A percentile compares a stretch with the other conserved stretches of the same genome.
Conservation (phyloP, 2,888 invertebrate genomes). For the Dynastes maya region DNA sequence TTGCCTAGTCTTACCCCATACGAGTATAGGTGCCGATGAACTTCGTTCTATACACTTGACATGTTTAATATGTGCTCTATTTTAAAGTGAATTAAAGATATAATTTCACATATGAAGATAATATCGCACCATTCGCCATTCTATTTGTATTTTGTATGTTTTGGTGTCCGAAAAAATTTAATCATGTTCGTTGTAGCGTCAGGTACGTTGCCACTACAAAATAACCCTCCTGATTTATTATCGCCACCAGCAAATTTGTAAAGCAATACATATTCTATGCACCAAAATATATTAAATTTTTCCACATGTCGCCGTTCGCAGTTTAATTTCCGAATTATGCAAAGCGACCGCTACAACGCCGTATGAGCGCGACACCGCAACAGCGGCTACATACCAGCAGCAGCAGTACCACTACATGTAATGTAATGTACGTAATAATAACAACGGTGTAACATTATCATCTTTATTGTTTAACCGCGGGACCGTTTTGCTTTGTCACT, state of each 20-base stretch:
- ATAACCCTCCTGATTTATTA: constrained; percentile 16
- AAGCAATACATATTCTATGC: constrained; percentile 15
- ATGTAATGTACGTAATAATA: constrained; percentile 26
- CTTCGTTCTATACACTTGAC: too few relatives aligned
- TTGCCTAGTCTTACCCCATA: too few relatives aligned
- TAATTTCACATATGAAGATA: not conserved
- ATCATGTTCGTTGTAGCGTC: not conserved
- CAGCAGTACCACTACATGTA: not conserved
- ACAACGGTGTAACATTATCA: constrained; percentile 33
- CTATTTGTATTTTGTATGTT: not conserved
- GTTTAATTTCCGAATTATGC: constrained; percentile 39
- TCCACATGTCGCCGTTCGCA: constrained; percentile 28
- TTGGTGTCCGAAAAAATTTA: not conserved
- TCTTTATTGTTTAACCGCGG: constrained; percentile 34
- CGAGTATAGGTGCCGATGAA: too few relatives aligned
- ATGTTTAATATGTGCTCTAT: too few relatives aligned
- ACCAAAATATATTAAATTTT: constrained; percentile 35
- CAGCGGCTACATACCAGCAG: constrained; percentile 16
- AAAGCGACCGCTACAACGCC: constrained; percentile 17
- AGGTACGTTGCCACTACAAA: not conserved
- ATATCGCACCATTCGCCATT: not conserved
- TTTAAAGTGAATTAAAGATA: not conserved
- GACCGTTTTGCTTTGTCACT: constrained; percentile 39
- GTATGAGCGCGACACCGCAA: constrained; percentile 20
- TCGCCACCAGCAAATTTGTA: constrained; percentile 14